phyloP scores from a whole-genome alignment of 2,113 vertebrate genomes.

The Anoplopoma fimbria region DNA sequence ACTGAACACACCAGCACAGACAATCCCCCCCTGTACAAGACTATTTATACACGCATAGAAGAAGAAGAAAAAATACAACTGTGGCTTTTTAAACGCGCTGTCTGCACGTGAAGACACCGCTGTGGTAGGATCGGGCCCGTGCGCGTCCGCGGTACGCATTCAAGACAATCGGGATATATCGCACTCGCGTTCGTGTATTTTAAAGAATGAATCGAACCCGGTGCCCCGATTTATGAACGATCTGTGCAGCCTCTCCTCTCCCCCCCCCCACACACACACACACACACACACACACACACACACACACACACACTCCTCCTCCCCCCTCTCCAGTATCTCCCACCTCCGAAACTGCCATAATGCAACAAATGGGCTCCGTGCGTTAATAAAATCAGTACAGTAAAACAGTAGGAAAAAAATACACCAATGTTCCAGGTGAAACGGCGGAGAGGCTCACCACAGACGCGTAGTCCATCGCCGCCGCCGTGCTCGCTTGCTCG shows the following conservation, averaged over 20 bases:
- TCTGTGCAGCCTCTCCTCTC: constrained; percentile 12
- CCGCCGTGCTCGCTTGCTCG: constrained; percentile 61
- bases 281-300: too few species aligned
- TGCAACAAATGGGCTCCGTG: constrained; percentile 66
- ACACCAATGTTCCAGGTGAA: too few species aligned
- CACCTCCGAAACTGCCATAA: constrained; percentile 45
- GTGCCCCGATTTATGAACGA: not conserved
- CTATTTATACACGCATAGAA: constrained; percentile 14
- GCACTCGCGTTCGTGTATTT: too few species aligned
- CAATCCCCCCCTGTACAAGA: not conserved
- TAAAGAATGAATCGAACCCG: not conserved
- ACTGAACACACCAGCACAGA: not conserved
- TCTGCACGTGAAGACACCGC: not conserved
- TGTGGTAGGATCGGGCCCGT: not conserved
- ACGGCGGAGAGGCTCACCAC: constrained; percentile 75
- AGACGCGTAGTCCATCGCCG: constrained; percentile 82
- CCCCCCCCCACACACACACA: too few species aligned
- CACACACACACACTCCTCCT: too few species aligned
- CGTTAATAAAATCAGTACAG: not conserved
- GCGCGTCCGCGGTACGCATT: not conserved
- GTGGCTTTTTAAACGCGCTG: constrained; percentile 1
- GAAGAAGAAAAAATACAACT: not conserved
- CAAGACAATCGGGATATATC: not conserved
- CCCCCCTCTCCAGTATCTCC: not conserved
- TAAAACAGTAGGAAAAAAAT: too few species aligned